Conservation (phyloP, 2,113 vertebrate species). For the Phaethornis superciliosus region DNA sequence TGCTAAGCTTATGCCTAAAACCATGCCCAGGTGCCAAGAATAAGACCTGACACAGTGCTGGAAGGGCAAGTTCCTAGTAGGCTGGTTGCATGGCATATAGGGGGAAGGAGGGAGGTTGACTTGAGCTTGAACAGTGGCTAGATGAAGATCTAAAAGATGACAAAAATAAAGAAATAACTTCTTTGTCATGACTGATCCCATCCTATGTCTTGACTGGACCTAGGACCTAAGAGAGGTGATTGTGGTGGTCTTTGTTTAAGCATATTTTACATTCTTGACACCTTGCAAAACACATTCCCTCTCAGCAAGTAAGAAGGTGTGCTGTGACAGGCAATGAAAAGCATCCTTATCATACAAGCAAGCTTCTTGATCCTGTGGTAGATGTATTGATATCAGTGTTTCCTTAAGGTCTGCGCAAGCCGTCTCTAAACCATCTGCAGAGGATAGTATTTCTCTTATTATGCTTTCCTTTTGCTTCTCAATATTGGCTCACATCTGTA, state of each 20-base stretch:
- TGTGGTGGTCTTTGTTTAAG: not conserved
- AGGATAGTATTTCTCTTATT: not conserved
- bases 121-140: not conserved
- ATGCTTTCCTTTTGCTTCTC: not conserved
- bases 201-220: not conserved
- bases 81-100: not conserved
- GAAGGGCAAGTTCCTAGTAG: not conserved
- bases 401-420: not conserved
- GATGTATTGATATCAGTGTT: not conserved
- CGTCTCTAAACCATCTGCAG: not conserved
- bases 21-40: not conserved
- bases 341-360: not conserved
- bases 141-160: not conserved
- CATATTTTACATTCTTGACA: not conserved
- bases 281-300: not conserved
- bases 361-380: not conserved
- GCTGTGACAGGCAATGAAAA: not conserved
- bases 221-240: not conserved
- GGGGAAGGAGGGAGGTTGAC: not conserved
- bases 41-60: not conserved
- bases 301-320: not conserved
- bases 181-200: not conserved
- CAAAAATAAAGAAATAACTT: not conserved
- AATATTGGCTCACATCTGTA: not conserved
- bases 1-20: not conserved